Evolutionary conservation across 2,113 vertebrate species (phyloP).

Genomic region (Boleophthalmus pectinirostris): DNA sequence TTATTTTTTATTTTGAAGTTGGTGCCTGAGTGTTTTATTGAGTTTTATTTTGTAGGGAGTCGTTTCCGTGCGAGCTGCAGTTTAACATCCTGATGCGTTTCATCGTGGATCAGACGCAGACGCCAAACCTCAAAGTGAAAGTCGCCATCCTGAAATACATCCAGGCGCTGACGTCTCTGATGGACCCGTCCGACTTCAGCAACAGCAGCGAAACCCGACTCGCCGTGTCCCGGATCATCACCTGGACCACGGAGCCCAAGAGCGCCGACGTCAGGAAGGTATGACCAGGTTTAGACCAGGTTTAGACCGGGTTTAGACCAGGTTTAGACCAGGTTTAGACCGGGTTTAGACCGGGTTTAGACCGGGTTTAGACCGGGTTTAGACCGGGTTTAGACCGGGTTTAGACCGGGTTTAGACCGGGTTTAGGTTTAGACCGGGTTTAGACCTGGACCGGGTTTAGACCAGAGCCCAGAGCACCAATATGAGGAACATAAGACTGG

Average conservation of each 20-base stretch:
- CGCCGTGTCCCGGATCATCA: constrained; percentile 95
- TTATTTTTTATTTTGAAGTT: too few species aligned
- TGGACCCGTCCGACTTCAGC: constrained; percentile 91
- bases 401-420: too few species aligned
- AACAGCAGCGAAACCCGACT: constrained; percentile 95
- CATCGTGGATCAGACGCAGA: constrained; percentile 96
- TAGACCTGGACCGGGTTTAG: too few species aligned
- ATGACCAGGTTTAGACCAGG: background rate
- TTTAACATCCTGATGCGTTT: constrained; percentile 98
- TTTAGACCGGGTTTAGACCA: too few species aligned
- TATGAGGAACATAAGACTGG: too few species aligned
- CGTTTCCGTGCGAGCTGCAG: constrained; percentile 92
- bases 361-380: too few species aligned
- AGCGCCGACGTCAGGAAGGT: constrained; percentile 95
- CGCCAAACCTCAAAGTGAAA: constrained; percentile 94
- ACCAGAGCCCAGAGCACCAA: too few species aligned
- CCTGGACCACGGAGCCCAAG: constrained; percentile 96
- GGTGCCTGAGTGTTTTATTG: background rate
- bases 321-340: too few species aligned
- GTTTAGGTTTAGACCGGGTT: too few species aligned
- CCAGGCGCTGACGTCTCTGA: constrained; percentile 87
- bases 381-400: too few species aligned
- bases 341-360: too few species aligned
- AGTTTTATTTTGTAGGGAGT: constrained; percentile 80
- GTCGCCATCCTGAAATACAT: constrained; percentile 94